Percentiles rank a stretch among this genome's conserved stretches.
phyloP scores from a whole-genome alignment of 2,888 invertebrate genomes.

The Pollenia angustigena region DNA sequence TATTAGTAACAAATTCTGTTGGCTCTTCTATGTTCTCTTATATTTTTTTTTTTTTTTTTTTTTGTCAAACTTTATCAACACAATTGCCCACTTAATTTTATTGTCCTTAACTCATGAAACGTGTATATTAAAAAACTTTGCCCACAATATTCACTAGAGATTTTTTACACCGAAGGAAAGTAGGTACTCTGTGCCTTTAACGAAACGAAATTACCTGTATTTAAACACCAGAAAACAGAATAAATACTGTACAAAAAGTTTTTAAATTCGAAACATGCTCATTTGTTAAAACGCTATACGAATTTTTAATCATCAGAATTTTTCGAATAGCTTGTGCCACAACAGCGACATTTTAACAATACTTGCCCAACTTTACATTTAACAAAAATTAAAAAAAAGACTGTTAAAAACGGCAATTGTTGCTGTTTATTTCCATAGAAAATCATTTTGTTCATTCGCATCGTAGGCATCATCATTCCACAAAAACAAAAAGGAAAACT shows the following conservation, averaged over 20 bases:
- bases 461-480: slow-evolving; percentile 36
- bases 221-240: slow-evolving; percentile 6
- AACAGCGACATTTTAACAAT: slow-evolving; percentile 32
- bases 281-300: slow-evolving; percentile 59
- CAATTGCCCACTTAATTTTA: slow-evolving; percentile 69
- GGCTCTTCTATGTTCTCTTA: background rate
- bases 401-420: slow-evolving; percentile 40
- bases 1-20: slow-evolving; percentile 38
- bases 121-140: slow-evolving; percentile 66
- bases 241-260: slow-evolving; percentile 16
- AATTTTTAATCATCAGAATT: slow-evolving; percentile 63
- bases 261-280: slow-evolving; percentile 67
- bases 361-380: slow-evolving; percentile 44
- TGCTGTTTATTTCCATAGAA: slow-evolving; percentile 57
- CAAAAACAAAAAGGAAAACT: slow-evolving; percentile 28
- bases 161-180: slow-evolving; percentile 16
- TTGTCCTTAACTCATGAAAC: slow-evolving; percentile 64
- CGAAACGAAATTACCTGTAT: slow-evolving; percentile 45
- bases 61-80: slow-evolving; percentile 53
- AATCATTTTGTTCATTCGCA: slow-evolving; percentile 38
- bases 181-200: background rate
- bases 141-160: slow-evolving; percentile 22
- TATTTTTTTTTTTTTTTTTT: slow-evolving; percentile 11
- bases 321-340: slow-evolving; percentile 46
- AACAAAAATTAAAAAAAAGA: slow-evolving; percentile 5